Conservation (phyloP, 2,113 vertebrate genomes). For the Dromas ardeola region DNA sequence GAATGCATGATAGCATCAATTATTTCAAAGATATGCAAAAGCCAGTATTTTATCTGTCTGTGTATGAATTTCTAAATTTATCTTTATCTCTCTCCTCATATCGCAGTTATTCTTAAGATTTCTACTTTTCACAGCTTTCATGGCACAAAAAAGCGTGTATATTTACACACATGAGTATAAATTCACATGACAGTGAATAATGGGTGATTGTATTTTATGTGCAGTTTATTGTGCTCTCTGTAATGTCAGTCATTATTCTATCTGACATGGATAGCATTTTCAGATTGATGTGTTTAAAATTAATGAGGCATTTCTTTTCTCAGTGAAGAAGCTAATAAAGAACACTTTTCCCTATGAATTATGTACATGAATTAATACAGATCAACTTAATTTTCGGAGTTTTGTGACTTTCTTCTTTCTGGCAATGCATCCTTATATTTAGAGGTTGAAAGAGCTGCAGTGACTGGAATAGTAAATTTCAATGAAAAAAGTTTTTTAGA, state of each 20-base stretch:
- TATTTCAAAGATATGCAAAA: background rate
- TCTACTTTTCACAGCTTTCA: background rate
- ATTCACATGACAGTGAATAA: constrained; percentile 51
- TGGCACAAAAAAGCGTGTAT: background rate
- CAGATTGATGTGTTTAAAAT: constrained; percentile 68
- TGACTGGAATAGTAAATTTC: background rate
- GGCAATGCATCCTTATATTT: background rate
- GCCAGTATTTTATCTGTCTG: background rate
- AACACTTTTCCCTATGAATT: constrained; percentile 43
- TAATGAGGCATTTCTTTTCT: constrained; percentile 66
- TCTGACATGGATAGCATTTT: constrained; percentile 56
- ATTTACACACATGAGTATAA: constrained; percentile 31
- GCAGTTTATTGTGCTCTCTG: constrained; percentile 44
- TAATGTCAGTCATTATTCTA: constrained; percentile 72
- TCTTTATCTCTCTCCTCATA: background rate
- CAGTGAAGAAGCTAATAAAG: constrained; percentile 59
- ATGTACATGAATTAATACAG: constrained; percentile 51
- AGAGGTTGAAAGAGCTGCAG: background rate
- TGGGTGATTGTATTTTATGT: constrained; percentile 43
- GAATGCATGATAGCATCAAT: background rate
- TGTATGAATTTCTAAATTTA: background rate
- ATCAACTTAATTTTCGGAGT: constrained; percentile 54
- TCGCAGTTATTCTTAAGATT: background rate
- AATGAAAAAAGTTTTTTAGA: background rate
- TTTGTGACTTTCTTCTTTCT: constrained; percentile 28